Evolutionary conservation across 2,888 invertebrate species (phyloP), one percentile per base, ranked within the genome.

Genomic region (Cryptus armator): DNA sequence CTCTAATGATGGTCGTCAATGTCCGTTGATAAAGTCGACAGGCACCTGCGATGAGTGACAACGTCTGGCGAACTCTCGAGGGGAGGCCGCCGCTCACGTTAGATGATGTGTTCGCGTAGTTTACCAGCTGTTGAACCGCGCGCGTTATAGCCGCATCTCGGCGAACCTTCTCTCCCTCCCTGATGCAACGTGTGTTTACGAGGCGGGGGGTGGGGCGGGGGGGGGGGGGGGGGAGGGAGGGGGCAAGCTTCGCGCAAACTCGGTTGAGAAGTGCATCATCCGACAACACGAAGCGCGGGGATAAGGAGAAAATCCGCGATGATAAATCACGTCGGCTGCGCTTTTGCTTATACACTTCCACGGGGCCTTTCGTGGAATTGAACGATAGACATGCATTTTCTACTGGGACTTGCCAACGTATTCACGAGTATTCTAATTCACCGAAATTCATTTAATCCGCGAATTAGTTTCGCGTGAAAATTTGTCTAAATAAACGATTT

Each of bases 181-280:
- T 64, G 81, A 74, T 87, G 89, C 87, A 88, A 91, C 90, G 90
- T 89, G 89, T 91, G 91, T 92, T 91, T 89, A 89, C 90, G 90
- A 90, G 87, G 87, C 89, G 87, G 89, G 89, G 89, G 37, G 7
- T 0, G 37, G 37, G 37, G 7, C 0, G 24, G 24, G 24, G 37
- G 89, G 37, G 7, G 3, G 37, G 37, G 37, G 7, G 9, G 24
- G 24, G 24, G 37, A 2, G 9, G 24, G 24, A 2, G 24, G 24
- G 90, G 89, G 84, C 84, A 78, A 88, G 88, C 76, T 88, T 85
- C 86, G 81, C 85, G 37, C 37, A 37, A 86, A 86, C 83, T 62
- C 77, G 77, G 70, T 81, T 76, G 71, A 75, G 72, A 72, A 82
- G 86, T 76, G 85, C 86, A 85, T 87, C 87, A 82, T 75, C 71